Conservation (phyloP, 2,888 invertebrate genomes). For the Linyphia triangularis region DNA sequence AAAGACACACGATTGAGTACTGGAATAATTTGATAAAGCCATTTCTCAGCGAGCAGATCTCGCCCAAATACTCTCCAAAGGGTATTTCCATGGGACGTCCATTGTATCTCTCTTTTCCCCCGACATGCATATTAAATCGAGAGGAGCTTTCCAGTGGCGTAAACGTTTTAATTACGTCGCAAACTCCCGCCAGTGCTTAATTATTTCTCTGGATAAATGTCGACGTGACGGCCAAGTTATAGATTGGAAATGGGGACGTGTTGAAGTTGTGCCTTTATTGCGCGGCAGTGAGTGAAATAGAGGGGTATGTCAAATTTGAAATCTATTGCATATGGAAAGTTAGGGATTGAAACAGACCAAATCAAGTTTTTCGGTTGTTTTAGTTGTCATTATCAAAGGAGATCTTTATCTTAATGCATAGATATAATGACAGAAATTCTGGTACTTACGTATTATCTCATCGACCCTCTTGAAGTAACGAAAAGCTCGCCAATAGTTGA, state of each 20-base stretch:
- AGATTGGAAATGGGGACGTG: neutral
- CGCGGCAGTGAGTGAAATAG: neutral
- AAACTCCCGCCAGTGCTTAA: slow-evolving; percentile 43
- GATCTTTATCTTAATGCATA: no score
- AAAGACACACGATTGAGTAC: slow-evolving; percentile 38
- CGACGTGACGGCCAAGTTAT: neutral
- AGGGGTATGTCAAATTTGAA: neutral
- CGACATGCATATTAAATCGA: slow-evolving; percentile 60
- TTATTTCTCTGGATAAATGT: slow-evolving; percentile 59
- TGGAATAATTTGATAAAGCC: slow-evolving; percentile 57
- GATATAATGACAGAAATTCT: no score
- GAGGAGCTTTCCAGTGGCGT: slow-evolving; percentile 39
- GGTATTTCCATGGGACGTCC: neutral
- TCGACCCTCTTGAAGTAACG: no score
- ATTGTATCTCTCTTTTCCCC: slow-evolving; percentile 52
- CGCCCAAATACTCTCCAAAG: neutral
- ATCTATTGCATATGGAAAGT: no score
- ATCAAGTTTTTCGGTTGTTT: no score
- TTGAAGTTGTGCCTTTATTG: neutral
- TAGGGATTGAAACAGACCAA: no score
- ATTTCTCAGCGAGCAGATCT: neutral
- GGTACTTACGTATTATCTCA: no score
- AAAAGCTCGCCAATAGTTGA: no score
- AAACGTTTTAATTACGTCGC: slow-evolving; percentile 59
- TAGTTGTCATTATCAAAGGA: no score